Base-by-base conservation (phyloP, 2,888 invertebrate species). In the Xestia c-nigrum region DNA sequence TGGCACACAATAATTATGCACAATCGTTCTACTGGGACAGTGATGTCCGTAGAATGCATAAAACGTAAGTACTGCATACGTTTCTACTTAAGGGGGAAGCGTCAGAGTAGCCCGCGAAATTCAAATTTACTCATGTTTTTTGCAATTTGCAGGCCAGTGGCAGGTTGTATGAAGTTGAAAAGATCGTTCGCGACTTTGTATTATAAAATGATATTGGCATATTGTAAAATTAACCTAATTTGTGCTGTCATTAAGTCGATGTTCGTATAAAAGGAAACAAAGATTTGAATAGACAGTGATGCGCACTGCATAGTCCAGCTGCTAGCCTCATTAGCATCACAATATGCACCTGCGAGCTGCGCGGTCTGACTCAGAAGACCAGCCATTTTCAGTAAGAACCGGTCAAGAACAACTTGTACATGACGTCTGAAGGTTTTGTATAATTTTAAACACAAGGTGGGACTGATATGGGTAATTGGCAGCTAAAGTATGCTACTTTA, bases 261-360 rank as follows among this genome's bases (percentile, higher is more conserved):
- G 5, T n/a, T 63, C 3, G n/a, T n/a, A n/a, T n/a, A 14, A 14
- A 40, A 40, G 14, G 21, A n/a, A n/a, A 43, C n/a, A 64, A n/a
- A n/a, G 14, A 64, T 16, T 43, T 21, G 14, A 43, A 43, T 61
- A 43, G 64, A 16, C 4, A 43, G 52, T 84, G 68, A 84, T 81
- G 86, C 72, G 64, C 73, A 38, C 68, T 59, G 65, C 66, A 75
- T 77, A 72, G 21, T 55, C 73, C 86, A 88, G 84, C 84, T 83
- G 81, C 67, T 77, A 46, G 46, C 57, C 31, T 38, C 47, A 85
- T 89, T 85, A 80, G 76, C 81, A 87, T 89, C 52, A 87, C 80
- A 88, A 87, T 80, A 81, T 74, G 69, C 83, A 86, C 80, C 82
- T 80, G 43, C 43, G 43, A 31, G 31, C 31, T 10, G 0, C 10